Evolutionary conservation across 2,888 invertebrate genomes (phyloP), one percentile per base, ranked within the genome.

Genomic region (Litoditis marina): DNA sequence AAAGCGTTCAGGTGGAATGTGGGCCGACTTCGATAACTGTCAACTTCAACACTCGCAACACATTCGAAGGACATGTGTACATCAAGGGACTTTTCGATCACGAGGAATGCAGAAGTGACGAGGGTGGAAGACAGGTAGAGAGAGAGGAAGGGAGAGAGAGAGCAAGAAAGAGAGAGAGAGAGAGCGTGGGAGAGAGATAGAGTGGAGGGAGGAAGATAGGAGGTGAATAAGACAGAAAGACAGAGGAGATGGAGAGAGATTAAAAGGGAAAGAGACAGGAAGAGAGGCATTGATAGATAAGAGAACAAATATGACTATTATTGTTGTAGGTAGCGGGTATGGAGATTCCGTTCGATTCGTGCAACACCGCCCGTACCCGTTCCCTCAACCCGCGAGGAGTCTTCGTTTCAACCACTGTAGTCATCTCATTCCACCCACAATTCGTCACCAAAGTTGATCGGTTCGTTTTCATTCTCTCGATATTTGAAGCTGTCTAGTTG

Each of bases 381-480:
- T 83, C 82, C 16, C 66, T 82, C 46, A 82, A 83, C 60, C 82
- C 82, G n/a, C 70, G 74, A 52, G 82, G 82, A 61, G 77, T 82
- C 47, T 82, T 81, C 65, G 80, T 83, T 60, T 65, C 78, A 34
- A 77, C 78, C 53, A 81, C 79, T 42, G 81, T 82, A 46, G 81
- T 82, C 71, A 81, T 82, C 70, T 77, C 79, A 22, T 82, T 82
- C 78, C 82, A 82, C 52, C 82, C 82, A 0, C 81, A 80, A 62
- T 81, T 81, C 63, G 78, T 82, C 52, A 81, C 81, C 44, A 81
- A 81, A 69, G 76, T 74, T 22, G 70, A 70, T 58, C 58, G 72
- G 69, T 68, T 60, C 6, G 59, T 60, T 36, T 42, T 16, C 19
- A 32, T 25, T 13, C n/a, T 44, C 22, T 16, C 13, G 39, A 13